Percentiles rank a stretch among this genome's conserved stretches.
phyloP scores from a whole-genome alignment of 2,888 invertebrate species.

The Mylabris sibirica region DNA sequence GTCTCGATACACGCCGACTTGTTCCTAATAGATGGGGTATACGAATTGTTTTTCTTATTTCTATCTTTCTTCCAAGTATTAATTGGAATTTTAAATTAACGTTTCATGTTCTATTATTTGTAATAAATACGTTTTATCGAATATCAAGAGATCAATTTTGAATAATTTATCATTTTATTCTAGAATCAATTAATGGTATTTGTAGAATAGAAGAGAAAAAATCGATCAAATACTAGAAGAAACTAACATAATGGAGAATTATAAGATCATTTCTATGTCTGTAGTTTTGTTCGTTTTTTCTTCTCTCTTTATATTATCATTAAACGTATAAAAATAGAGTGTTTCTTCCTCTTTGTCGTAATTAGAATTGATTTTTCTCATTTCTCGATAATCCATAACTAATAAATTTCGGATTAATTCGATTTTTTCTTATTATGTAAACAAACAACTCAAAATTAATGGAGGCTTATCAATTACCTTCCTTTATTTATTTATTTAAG shows the following conservation, averaged over 20 bases:
- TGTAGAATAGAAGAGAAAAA: not conserved
- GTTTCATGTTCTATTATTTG: not conserved
- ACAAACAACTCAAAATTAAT: constrained; percentile 1
- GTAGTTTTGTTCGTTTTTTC: not conserved
- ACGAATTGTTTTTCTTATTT: not conserved
- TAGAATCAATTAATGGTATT: not conserved
- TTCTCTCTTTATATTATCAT: not conserved
- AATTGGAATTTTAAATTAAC: not conserved
- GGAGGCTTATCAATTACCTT: not conserved
- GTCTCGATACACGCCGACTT: not conserved
- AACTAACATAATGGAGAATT: not conserved
- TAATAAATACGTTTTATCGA: not conserved
- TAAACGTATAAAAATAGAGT: too few species aligned
- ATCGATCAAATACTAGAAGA: not conserved
- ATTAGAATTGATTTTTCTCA: not conserved
- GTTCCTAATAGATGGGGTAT: not conserved
- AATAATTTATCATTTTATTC: not conserved
- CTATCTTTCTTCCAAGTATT: not conserved
- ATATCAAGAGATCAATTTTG: not conserved
- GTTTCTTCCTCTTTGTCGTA: not conserved
- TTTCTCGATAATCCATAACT: too few species aligned
- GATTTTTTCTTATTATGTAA: too few species aligned
- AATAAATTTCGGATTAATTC: too few species aligned
- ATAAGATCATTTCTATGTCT: not conserved
- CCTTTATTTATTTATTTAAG: not conserved